Conservation (phyloP, 1,140 invertebrate genomes). For the Bombyx mandarina region DNA sequence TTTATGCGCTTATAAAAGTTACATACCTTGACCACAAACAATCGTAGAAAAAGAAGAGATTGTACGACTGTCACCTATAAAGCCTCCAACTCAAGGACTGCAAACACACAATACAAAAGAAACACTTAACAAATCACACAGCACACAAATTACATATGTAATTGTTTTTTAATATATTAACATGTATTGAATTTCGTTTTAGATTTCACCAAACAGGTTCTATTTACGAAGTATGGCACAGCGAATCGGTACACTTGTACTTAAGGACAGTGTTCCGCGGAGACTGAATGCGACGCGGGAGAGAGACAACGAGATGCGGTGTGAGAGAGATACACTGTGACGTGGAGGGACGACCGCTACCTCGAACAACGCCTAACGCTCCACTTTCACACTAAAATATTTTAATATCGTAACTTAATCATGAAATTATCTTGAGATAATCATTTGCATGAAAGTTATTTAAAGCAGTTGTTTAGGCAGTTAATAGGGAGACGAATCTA, state of each 20-base stretch:
- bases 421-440: neutral
- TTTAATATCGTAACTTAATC: neutral
- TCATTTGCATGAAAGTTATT: no score
- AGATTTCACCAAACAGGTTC: slow-evolving; percentile 33
- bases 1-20: slow-evolving; percentile 5
- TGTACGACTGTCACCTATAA: slow-evolving; percentile 37
- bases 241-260: slow-evolving; percentile 38
- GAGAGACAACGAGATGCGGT: slow-evolving; percentile 38
- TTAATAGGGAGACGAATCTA: no score
- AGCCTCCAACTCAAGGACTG: slow-evolving; percentile 62
- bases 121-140: slow-evolving; percentile 47
- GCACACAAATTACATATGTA: slow-evolving; percentile 9
- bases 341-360: slow-evolving; percentile 58
- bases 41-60: slow-evolving; percentile 31
- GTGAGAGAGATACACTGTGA: slow-evolving; percentile 42
- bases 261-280: slow-evolving; percentile 43
- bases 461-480: no score
- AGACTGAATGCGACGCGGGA: slow-evolving; percentile 48
- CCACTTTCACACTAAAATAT: slow-evolving; percentile 9
- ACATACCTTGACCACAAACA: slow-evolving; percentile 51
- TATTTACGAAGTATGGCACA: slow-evolving; percentile 44
- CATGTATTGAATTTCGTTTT: neutral
- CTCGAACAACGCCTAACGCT: slow-evolving; percentile 50
- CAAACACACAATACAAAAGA: slow-evolving; percentile 51
- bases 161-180: slow-evolving; percentile 3